Evolutionary conservation across 2,113 vertebrate species (phyloP).

Genomic region (Myocastor coypus): DNA sequence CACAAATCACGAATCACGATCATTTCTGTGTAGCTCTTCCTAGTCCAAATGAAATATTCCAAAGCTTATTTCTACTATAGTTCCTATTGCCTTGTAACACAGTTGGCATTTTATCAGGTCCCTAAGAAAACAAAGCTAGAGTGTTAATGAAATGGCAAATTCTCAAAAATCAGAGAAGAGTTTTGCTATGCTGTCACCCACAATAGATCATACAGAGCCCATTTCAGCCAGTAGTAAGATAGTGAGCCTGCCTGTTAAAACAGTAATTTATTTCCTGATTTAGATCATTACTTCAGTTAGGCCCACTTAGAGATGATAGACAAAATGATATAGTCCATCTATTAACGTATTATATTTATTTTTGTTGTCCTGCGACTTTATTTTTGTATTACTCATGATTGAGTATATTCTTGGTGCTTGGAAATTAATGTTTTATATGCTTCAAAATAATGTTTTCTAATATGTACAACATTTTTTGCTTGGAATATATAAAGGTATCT

Average conservation of each 20-base stretch:
- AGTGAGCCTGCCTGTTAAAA: neutral
- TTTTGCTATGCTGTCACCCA: neutral
- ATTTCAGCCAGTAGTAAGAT: constrained; percentile 12
- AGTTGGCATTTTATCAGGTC: neutral
- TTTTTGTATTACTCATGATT: constrained; percentile 29
- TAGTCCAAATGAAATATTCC: neutral
- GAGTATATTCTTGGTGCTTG: neutral
- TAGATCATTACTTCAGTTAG: neutral
- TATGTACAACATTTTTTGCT: neutral
- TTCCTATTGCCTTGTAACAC: neutral
- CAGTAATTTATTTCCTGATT: neutral
- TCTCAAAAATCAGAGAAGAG: neutral
- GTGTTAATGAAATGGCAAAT: neutral
- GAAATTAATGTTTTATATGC: constrained; percentile 4
- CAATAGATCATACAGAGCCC: neutral
- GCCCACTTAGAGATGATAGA: neutral
- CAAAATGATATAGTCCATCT: neutral
- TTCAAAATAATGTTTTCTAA: neutral
- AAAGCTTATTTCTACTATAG: neutral
- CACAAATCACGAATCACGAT: neutral
- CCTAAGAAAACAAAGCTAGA: neutral
- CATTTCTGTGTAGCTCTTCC: neutral
- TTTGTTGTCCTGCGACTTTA: neutral
- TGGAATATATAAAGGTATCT: neutral
- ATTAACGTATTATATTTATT: constrained; percentile 6